Evolutionary conservation across 2,113 vertebrate species (phyloP), one percentile per base, ranked within the genome.

Genomic region (Varanus komodoensis): DNA sequence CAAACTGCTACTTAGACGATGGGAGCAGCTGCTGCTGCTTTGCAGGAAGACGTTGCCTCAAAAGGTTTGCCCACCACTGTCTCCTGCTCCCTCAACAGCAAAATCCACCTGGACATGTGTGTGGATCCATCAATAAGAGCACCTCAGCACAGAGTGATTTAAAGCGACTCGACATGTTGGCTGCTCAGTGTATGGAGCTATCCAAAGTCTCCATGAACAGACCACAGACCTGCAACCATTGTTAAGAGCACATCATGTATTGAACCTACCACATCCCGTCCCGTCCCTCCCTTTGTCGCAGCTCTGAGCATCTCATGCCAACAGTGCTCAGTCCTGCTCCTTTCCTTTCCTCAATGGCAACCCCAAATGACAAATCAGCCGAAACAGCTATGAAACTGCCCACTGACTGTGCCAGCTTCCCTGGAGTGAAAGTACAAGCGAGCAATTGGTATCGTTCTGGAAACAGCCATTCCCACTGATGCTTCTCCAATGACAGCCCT

Each of bases 381-480:
- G 57, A 57, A 82, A 14, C 3, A 2, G 32, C 9, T 11, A 29
- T 80, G 61, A 82, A 38, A 32, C 25, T 61, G 27, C n/a, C 57
- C 61, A 5, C 15, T 77, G 12, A 3, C 82, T 77, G 11, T 52
- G 57, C 64, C 12, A n/a, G 64, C 9, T 15, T 88, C 64, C 78
- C 27, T 48, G 15, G 75, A n/a, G 21, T 87, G 27, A 79, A 79
- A 79, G 75, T 8, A 78, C 57, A 84, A 54, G 34, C 21, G 44
- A 52, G 29, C 77, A 81, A 69, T 71, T 71, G 78, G 77, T 57
- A 88, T 82, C 44, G 38, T 52, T 78, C 32, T 68, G 74, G 44
- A 57, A 85, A 52, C 48, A 79, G 82, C 57, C 61, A 79, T 87
- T 79, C 57, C 86, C 57, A 8, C 82, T 78, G 82, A 52, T 19